A percentile compares a stretch with the other conserved stretches of the same genome.
Conservation (phyloP, 2,888 invertebrate species). For the Perizoma affinitatum region DNA sequence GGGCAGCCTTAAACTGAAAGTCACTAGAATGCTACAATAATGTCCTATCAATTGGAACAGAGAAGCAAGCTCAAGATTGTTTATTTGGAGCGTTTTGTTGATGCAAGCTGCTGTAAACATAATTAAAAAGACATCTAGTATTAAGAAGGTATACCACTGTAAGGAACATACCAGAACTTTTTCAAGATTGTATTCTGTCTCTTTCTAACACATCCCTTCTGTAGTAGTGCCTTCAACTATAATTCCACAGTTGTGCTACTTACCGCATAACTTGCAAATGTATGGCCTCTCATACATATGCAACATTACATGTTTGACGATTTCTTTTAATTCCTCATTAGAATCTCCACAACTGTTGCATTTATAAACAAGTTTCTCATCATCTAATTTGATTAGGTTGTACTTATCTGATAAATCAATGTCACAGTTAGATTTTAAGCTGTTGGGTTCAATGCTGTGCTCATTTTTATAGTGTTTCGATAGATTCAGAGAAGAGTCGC, state of each 20-base stretch:
- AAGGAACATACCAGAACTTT: no score
- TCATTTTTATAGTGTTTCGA: slow-evolving; percentile 53
- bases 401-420: slow-evolving; percentile 33
- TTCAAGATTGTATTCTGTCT: no score
- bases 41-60: no score
- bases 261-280: slow-evolving; percentile 73
- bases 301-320: slow-evolving; percentile 50
- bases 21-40: no score
- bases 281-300: slow-evolving; percentile 60
- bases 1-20: no score
- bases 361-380: slow-evolving; percentile 46
- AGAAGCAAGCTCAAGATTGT: no score
- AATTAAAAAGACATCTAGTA: no score
- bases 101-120: no score
- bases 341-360: slow-evolving; percentile 57
- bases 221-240: no score
- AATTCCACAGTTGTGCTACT: slow-evolving; percentile 30
- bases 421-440: slow-evolving; percentile 12
- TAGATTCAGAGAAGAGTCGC: slow-evolving; percentile 46
- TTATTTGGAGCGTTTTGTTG: no score
- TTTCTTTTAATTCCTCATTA: slow-evolving; percentile 47
- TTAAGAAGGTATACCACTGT: no score
- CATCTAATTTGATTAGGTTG: slow-evolving; percentile 28
- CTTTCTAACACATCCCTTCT: no score
- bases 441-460: slow-evolving; percentile 14